Evolutionary conservation across 2,113 vertebrate genomes (phyloP).

Genomic region (Nycticorax nycticorax): DNA sequence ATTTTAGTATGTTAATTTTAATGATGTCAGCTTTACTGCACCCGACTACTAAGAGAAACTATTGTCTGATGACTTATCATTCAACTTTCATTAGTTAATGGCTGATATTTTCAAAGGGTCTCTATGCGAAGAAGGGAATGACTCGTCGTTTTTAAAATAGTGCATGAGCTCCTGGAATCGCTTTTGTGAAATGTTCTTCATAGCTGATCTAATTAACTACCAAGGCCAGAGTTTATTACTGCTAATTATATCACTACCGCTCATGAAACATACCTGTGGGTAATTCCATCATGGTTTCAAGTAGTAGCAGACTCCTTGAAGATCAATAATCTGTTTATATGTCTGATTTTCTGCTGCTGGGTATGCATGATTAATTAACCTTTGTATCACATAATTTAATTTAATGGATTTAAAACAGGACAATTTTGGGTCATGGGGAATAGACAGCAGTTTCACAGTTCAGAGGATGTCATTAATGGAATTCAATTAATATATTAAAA

Average conservation of each 20-base stretch:
- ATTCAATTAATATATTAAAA: constrained; percentile 59
- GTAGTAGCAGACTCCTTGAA: not conserved
- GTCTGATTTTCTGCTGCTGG: constrained; percentile 36
- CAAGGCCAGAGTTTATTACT: constrained; percentile 43
- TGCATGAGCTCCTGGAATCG: not conserved
- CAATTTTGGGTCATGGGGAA: not conserved
- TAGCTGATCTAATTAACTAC: constrained; percentile 49
- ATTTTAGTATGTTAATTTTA: not conserved
- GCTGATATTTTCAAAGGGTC: not conserved
- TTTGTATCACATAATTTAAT: constrained; percentile 52
- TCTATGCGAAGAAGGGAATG: not conserved
- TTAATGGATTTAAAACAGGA: constrained; percentile 57
- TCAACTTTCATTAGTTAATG: not conserved
- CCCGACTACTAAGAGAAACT: not conserved
- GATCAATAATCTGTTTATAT: constrained; percentile 67
- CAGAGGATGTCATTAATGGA: constrained; percentile 5
- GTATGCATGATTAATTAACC: constrained; percentile 57
- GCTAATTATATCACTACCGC: constrained; percentile 29
- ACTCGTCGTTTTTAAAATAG: constrained; percentile 18
- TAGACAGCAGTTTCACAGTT: constrained; percentile 45
- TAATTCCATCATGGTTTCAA: constrained; percentile 40
- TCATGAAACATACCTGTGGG: constrained; percentile 50
- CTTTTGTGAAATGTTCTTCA: not conserved
- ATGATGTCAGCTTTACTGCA: not conserved
- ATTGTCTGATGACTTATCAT: not conserved